Conservation (phyloP, 2,113 vertebrate species). For the Rattus rattus region DNA sequence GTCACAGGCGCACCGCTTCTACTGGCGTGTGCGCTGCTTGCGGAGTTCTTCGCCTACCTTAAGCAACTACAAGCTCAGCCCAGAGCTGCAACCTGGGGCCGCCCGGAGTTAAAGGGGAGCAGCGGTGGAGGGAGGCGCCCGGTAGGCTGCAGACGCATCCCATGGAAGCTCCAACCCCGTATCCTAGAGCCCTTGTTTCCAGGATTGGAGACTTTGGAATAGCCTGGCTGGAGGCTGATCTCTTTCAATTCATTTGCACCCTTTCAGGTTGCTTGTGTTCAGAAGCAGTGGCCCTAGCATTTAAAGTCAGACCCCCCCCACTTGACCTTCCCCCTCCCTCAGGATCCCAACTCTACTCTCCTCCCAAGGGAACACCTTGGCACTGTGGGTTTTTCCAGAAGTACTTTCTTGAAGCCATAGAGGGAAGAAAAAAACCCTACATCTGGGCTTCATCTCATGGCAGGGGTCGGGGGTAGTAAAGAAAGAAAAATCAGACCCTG, state of each 20-base stretch:
- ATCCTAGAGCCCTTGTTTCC: constrained; percentile 2
- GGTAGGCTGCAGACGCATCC: background rate
- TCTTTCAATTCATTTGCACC: background rate
- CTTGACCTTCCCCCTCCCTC: constrained; percentile 25
- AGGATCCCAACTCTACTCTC: background rate
- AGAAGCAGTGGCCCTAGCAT: constrained; percentile 49
- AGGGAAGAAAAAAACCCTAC: constrained; percentile 61
- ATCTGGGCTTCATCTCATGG: constrained; percentile 69
- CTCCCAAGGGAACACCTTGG: constrained; percentile 66
- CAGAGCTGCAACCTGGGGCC: constrained; percentile 34
- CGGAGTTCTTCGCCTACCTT: constrained; percentile 92
- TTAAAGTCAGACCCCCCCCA: constrained; percentile 54
- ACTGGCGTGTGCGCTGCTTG: constrained; percentile 89
- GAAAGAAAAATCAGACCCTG: constrained; percentile 59
- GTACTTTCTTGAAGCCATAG: constrained; percentile 66
- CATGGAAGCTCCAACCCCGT: constrained; percentile 7
- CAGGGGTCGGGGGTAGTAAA: background rate
- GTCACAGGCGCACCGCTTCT: constrained; percentile 91
- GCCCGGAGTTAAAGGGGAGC: background rate
- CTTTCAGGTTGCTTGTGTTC: constrained; percentile 33
- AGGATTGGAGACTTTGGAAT: background rate
- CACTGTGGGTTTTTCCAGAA: constrained; percentile 68
- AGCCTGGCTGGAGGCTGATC: background rate
- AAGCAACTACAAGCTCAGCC: constrained; percentile 68
- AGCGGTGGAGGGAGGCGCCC: constrained; percentile 55